Evolutionary conservation across 2,797 vertebrate genomes (phyloP).

Genomic region (Brachyrhaphis roseni): DNA sequence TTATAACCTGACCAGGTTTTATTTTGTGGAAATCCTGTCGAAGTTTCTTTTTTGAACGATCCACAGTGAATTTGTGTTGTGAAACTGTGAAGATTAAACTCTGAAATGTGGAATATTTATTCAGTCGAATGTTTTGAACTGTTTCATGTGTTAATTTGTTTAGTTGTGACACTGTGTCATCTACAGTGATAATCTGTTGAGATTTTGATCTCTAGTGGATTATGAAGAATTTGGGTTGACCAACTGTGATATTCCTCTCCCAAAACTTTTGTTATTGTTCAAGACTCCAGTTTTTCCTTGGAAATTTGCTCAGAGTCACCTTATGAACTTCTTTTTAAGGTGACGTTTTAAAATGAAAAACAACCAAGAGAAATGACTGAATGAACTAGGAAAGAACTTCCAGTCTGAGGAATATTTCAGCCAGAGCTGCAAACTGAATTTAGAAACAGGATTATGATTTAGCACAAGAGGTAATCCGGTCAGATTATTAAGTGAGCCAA

Average conservation of each 20-base stretch:
- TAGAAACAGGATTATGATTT: neutral
- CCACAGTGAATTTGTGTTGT: neutral
- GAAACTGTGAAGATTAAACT: neutral
- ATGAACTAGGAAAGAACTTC: neutral
- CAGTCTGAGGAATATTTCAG: neutral
- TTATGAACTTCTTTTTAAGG: neutral
- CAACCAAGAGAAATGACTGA: neutral
- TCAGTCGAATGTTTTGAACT: neutral
- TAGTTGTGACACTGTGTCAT: neutral
- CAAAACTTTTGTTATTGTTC: neutral
- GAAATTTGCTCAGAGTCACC: neutral
- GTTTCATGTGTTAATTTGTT: neutral
- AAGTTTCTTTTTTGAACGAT: neutral
- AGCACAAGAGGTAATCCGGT: neutral
- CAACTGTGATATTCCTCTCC: neutral
- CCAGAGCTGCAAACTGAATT: neutral
- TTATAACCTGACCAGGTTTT: neutral
- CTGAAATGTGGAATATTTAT: neutral
- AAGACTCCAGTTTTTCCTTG: neutral
- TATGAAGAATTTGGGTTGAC: neutral
- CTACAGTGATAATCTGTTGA: neutral
- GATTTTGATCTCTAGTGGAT: neutral
- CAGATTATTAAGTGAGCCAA: neutral
- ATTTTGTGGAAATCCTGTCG: neutral
- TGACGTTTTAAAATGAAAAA: neutral